Evolutionary conservation across 1,140 invertebrate species (phyloP).

Genomic region (Riptortus pedestris): DNA sequence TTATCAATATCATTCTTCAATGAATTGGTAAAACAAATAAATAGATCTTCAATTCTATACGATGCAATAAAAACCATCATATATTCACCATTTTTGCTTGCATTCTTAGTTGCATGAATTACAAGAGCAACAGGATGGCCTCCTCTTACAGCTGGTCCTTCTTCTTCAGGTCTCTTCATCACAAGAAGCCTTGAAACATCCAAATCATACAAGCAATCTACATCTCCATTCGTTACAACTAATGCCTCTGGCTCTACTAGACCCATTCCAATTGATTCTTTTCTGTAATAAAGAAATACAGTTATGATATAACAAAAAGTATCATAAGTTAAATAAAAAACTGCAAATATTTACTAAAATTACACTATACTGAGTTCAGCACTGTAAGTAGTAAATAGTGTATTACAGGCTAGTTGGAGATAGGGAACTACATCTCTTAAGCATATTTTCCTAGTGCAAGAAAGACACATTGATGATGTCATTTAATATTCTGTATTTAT

Average conservation of each 20-base stretch:
- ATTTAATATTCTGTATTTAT: no score
- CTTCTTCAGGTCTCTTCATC: constrained; percentile 64
- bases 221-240: constrained; percentile 26
- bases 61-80: no score
- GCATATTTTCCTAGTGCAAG: no score
- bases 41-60: no score
- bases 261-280: background rate
- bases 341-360: background rate
- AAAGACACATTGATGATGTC: no score
- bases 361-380: background rate
- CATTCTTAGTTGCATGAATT: constrained; percentile 85
- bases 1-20: no score
- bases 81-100: constrained; percentile 66
- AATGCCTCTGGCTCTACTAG: background rate
- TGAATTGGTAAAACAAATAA: no score
- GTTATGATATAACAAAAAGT: background rate
- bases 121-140: constrained; percentile 84
- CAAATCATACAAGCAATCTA: constrained; percentile 57
- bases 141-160: constrained; percentile 78
- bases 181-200: constrained; percentile 70
- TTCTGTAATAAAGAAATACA: background rate
- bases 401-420: no score
- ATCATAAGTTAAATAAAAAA: background rate
- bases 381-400: no score
- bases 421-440: no score